Evolutionary conservation across 2,888 invertebrate species (phyloP), one percentile per base, ranked within the genome.

Genomic region (Disparrhopalites patrizii): DNA sequence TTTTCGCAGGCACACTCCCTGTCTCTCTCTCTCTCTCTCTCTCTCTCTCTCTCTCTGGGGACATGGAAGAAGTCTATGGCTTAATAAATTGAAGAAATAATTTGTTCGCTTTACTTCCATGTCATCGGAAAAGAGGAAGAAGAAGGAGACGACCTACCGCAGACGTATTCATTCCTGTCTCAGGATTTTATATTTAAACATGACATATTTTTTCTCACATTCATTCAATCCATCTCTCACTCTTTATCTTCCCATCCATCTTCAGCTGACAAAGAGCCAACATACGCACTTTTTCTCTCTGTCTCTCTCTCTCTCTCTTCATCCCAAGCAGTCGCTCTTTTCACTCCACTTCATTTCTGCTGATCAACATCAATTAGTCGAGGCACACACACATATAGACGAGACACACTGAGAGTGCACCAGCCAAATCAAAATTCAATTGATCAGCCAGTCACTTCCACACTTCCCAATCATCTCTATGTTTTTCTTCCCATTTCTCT

Each of bases 101-200:
- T 25, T 43, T 30, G 47, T 51, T 33, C 13, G 33, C 15, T 30
- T 50, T 33, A 60, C 47, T 60, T 18, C 18, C 15, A 33, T 40
- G 47, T 55, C 55, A 66, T 66, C 61, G 55, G 31, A 62, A n/a
- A n/a, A n/a, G n/a, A n/a, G n/a, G n/a, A n/a, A n/a, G n/a, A n/a
- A n/a, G n/a, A n/a, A n/a, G n/a, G n/a, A n/a, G n/a, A n/a, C 30
- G 65, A 66, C 65, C 65, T 61, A 66, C 65, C 65, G 61, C 65
- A 66, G 65, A 50, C 60, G 36, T 38, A 33, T 57, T 57, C 57
- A 40, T 38, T 25, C 23, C 13, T 57, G 33, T 38, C 40, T 57
- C 57, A 27, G 31, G 20, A n/a, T n/a, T n/a, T n/a, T 23, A 60
- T 30, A 60, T 60, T 60, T 60, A 58, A 58, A 58, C 60, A 60